Evolutionary conservation across 2,113 vertebrate species (phyloP).

Genomic region (Axis porcinus): DNA sequence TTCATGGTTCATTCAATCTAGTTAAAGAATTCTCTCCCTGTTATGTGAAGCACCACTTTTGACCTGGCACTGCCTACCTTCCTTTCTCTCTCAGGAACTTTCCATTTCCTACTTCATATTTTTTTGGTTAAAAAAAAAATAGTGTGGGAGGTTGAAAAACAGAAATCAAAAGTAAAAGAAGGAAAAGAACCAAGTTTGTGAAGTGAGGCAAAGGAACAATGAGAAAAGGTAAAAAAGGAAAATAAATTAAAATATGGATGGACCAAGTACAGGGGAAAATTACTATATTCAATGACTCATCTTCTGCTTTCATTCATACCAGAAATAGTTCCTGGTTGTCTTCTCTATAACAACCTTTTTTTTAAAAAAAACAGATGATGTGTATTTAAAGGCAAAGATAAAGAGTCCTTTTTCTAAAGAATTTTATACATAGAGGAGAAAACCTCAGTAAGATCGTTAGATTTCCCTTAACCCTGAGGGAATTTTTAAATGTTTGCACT

Average conservation of each 20-base stretch:
- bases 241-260: neutral
- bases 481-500: neutral
- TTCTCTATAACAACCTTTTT: neutral
- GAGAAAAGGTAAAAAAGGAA: neutral
- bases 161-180: neutral
- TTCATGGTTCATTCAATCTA: conserved; percentile 20
- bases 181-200: neutral
- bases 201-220: neutral
- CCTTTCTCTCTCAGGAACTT: neutral
- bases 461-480: neutral
- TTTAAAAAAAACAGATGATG: neutral
- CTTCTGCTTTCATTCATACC: neutral
- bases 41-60: neutral
- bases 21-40: neutral
- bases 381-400: neutral
- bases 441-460: neutral
- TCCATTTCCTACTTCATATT: neutral
- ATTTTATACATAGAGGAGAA: neutral
- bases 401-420: neutral
- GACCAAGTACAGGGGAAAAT: neutral
- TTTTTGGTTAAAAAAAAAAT: neutral
- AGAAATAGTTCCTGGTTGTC: neutral
- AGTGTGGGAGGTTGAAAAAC: neutral
- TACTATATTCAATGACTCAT: neutral
- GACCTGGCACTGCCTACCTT: neutral